Evolutionary conservation across 2,113 vertebrate species (phyloP), one percentile per base, ranked within the genome.

Genomic region (Crotalus tigris): DNA sequence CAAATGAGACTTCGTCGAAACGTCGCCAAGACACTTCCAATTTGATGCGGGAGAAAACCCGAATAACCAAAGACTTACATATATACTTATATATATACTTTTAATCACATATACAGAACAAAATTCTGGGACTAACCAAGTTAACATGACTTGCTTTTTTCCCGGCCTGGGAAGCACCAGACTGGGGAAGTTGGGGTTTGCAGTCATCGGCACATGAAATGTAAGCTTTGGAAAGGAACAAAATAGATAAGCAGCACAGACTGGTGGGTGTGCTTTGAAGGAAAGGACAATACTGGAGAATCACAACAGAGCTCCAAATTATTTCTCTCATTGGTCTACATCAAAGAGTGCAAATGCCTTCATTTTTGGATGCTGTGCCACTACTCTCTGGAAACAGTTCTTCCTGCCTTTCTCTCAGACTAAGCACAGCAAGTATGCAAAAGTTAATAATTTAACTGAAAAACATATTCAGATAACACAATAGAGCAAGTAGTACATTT

Each of bases 61-160:
- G 39, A 39, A 39, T 39, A 39, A 39, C 39, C 39, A 39, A 39
- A 39, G 39, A 39, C 39, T 2, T 39, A 39, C 39, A 39, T 39
- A 39, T 39, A 39, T 39, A 39, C 39, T 39, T 39, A 57, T 57
- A 26, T 69, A 44, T 86, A 54, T 75, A 39, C 86, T 93, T 95
- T 53, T 95, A 96, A 95, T 96, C 97, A 97, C 97, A 96, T 96
- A 96, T 97, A 97, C 96, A 97, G 96, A 97, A 95, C 91, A 96
- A 95, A 95, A 95, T 85, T 91, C 91, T 92, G 96, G 85, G 90
- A 91, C 94, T 95, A 88, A 94, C 90, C 58, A 64, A 92, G 26
- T 93, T 87, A 81, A 94, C n/a, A 69, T n/a, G 93, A 93, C 33
- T 81, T 81, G 33, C 75, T 81, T 44, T 44, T 81, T 81, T 21